Conservation (phyloP, 2,888 invertebrate genomes). For the Yponomeuta evonymella region DNA sequence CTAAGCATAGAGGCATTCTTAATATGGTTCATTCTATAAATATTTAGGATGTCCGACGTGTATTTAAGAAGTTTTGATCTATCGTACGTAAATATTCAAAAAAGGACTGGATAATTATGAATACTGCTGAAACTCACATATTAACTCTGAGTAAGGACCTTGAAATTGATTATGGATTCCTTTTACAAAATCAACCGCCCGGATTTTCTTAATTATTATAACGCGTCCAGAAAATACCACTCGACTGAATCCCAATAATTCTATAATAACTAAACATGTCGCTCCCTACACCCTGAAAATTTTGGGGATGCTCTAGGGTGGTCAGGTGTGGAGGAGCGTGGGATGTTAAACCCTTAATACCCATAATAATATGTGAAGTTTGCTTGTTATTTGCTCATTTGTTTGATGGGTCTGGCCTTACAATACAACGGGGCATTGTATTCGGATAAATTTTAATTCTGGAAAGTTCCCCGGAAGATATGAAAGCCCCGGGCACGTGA, state of each 20-base stretch:
- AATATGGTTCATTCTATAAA: not conserved
- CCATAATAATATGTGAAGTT: not conserved
- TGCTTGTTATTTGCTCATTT: not conserved
- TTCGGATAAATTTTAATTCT: not conserved
- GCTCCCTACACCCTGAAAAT: not conserved
- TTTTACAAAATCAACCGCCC: no score
- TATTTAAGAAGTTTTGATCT: not conserved
- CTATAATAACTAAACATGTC: not conserved
- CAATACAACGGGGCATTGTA: not conserved
- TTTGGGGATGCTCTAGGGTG: not conserved
- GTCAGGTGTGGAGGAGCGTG: not conserved
- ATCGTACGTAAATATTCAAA: not conserved
- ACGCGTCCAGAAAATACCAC: no score
- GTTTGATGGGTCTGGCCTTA: not conserved
- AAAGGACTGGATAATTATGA: no score
- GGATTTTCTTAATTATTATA: no score
- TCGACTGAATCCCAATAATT: not conserved
- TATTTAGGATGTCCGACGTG: not conserved
- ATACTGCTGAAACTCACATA: no score
- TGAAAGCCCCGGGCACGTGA: not conserved
- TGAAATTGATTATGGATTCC: no score
- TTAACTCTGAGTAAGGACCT: no score
- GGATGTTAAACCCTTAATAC: not conserved
- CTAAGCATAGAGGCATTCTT: not conserved
- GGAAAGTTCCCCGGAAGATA: not conserved